phyloP scores from a whole-genome alignment of 2,888 invertebrate species.

The Gortyna flavago region DNA sequence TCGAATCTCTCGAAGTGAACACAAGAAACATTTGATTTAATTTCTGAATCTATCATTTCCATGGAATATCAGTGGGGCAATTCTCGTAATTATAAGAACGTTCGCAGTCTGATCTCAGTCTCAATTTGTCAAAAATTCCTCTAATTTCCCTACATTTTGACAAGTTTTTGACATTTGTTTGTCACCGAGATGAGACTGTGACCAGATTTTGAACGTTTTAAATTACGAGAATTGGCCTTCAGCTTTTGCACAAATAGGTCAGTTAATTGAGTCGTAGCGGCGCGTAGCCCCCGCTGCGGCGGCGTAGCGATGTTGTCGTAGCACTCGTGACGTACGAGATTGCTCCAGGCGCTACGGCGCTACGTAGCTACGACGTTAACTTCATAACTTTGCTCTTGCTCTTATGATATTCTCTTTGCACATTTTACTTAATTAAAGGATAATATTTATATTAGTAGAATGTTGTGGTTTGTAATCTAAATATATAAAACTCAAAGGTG shows the following conservation, averaged over 20 bases:
- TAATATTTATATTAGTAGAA: conserved; percentile 17
- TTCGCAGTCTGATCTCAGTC: too few relatives aligned
- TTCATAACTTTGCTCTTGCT: conserved; percentile 30
- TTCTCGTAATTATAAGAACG: too few relatives aligned
- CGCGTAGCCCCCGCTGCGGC: conserved; percentile 26
- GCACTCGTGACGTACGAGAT: conserved; percentile 36
- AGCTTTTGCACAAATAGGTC: conserved; percentile 37
- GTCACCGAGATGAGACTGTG: too few relatives aligned
- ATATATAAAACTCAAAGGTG: too few relatives aligned
- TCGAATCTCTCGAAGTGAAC: neutral
- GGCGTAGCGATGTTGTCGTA: conserved; percentile 46
- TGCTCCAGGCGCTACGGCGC: conserved; percentile 18
- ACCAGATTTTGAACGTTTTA: too few relatives aligned
- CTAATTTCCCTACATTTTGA: too few relatives aligned
- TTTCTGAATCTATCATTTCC: conserved; percentile 8
- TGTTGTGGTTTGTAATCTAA: neutral
- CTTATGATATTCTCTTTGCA: conserved; percentile 29
- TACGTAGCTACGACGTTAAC: conserved; percentile 13
- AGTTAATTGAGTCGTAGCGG: conserved; percentile 40
- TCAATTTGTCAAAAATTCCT: too few relatives aligned
- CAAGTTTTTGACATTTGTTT: too few relatives aligned
- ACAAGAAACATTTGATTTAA: neutral
- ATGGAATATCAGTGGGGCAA: conserved; percentile 23
- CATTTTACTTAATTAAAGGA: conserved; percentile 24
- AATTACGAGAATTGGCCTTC: too few relatives aligned